Evolutionary conservation across 1,140 invertebrate genomes (phyloP), one percentile per base, ranked within the genome.

Genomic region (Drepana arcuata): DNA sequence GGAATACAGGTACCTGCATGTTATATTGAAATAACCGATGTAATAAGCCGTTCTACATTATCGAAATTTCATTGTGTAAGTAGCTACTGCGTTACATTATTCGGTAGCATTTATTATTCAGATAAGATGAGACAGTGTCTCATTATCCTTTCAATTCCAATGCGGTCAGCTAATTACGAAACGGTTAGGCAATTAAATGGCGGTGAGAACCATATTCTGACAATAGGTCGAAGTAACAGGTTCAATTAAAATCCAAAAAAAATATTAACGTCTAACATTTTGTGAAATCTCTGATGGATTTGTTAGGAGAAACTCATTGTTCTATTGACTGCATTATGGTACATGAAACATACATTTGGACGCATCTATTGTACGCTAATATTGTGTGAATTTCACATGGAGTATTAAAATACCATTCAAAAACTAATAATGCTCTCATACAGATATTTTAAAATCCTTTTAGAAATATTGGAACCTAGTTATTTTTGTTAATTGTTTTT

Each of bases 121-220:
- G 48, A 50, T 52, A 44, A 54, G 41, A 46, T 48, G 51, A 34
- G 43, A 54, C 48, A 53, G 51, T 41, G 54, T 44, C 49, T 64
- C 40, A 69, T 72, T 69, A 68, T 77, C 62, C 50, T 64, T 67
- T 70, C 63, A 60, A 63, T 61, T 65, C 61, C 10, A 26, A 60
- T 46, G 58, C 56, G 2, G 10, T 26, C 24, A 9, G 49, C 55
- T 66, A 68, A 73, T 77, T 70, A 68, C 52, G 49, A 58, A 66
- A 71, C 61, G 41, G 65, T 67, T 70, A 59, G 63, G 61, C 57
- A 72, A 74, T 77, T 77, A 77, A 74, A 61, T 62, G 60, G 48
- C 48, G 60, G 72, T 77, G 70, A 71, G 72, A 78, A 74, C 66
- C 56, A 28, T 72, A 74, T 71, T 60, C 66, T 59, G 63, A 78